A percentile compares a stretch with the other conserved stretches of the same genome.
These are phyloP conservation scores for Aspiorhynchus laticeps DNA, from an alignment of 2,113 vertebrate species.

Conservation along the genomic window DNA sequence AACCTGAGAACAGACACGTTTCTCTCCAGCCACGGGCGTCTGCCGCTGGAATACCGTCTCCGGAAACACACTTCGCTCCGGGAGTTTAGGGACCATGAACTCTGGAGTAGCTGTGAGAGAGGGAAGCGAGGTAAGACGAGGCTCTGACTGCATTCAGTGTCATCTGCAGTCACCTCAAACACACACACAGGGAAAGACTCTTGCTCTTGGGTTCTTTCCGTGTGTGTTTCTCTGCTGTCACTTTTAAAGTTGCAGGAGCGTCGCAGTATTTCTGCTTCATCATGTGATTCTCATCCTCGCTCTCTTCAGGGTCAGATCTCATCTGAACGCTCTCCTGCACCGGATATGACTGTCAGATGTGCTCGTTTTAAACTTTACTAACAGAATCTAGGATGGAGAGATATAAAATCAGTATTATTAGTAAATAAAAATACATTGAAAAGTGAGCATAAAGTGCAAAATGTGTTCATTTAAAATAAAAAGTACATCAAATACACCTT, in stretches of 20 bases:
- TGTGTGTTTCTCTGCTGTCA: not conserved
- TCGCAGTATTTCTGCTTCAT: not conserved
- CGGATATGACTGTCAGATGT: not conserved
- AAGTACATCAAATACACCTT: not conserved
- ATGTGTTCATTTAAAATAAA: not conserved
- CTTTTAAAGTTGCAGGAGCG: not conserved
- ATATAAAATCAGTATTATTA: not conserved
- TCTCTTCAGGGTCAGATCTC: not conserved
- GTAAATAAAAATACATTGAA: not conserved
- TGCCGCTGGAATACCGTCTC: conserved; percentile 54
- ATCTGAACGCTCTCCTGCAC: not conserved
- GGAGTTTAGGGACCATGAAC: conserved; percentile 81
- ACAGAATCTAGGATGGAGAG: not conserved
- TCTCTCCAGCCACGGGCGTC: conserved; percentile 2
- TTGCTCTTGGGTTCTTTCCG: not conserved
- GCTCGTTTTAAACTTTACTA: not conserved
- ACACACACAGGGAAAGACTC: not conserved
- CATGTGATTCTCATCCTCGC: not conserved
- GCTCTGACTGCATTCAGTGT: not conserved
- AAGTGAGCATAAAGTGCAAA: not conserved
- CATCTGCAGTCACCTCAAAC: not conserved
- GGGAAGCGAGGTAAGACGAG: conserved; percentile 81
- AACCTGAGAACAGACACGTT: conserved; percentile 44
- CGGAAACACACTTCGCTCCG: conserved; percentile 39
- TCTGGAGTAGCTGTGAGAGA: conserved; percentile 81